These are phyloP conservation scores for Neomorphus geoffroyi DNA, from an alignment of 2,797 vertebrate genomes.

Conservation along the genomic window DNA sequence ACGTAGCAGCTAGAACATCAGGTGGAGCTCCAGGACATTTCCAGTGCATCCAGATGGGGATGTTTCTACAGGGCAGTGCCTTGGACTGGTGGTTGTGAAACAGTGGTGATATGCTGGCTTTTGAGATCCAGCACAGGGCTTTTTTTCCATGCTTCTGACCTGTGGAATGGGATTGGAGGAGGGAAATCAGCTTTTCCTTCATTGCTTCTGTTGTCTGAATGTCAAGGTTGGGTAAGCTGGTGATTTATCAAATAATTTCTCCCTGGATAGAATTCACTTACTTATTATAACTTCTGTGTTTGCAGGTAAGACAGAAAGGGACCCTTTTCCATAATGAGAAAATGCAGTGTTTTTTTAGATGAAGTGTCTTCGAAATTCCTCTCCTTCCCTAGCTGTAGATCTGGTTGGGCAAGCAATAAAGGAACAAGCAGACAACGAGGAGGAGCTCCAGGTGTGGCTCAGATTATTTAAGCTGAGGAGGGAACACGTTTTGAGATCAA, in stretches of 20 bases:
- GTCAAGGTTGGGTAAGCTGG: neutral
- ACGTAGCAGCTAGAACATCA: neutral
- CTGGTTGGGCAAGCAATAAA: neutral
- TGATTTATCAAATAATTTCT: neutral
- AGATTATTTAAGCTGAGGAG: rapidly evolving
- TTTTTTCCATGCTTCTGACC: neutral
- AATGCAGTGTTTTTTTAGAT: neutral
- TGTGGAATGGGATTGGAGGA: neutral
- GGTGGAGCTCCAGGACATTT: rapidly evolving
- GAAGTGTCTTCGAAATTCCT: neutral
- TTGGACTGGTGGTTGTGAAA: rapidly evolving
- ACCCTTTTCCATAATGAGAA: neutral
- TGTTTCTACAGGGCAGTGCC: neutral
- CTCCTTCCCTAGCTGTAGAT: neutral
- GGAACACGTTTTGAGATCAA: rapidly evolving
- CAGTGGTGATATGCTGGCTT: neutral
- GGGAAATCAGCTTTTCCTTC: neutral
- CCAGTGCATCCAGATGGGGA: rapidly evolving
- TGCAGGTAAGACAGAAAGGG: neutral
- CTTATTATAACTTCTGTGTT: neutral
- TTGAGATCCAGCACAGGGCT: neutral
- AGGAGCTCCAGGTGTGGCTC: neutral
- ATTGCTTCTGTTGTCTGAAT: neutral
- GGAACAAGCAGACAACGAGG: neutral
- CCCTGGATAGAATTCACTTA: neutral